Evolutionary conservation across 2,113 vertebrate species (phyloP).

Genomic region (Cariama cristata): DNA sequence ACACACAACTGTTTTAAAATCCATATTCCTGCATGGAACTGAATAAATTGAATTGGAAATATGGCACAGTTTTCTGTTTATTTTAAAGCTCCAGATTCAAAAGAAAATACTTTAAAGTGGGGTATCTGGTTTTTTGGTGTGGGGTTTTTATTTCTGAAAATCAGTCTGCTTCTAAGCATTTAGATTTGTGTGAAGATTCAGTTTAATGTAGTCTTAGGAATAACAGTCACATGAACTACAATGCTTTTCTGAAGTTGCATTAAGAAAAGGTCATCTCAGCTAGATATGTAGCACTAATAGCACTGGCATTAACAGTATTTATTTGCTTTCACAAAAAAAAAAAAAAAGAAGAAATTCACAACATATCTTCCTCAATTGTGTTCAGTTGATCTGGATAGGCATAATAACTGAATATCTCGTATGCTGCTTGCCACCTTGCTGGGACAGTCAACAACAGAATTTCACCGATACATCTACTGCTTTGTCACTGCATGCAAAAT

Average conservation of each 20-base stretch:
- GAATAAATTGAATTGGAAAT: neutral
- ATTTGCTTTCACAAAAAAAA: neutral
- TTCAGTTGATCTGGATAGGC: neutral
- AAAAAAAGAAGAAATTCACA: neutral
- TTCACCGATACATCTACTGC: neutral
- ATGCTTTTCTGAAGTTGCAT: neutral
- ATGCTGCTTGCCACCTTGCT: neutral
- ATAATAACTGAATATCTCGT: fast-evolving
- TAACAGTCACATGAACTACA: neutral
- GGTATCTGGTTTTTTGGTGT: neutral
- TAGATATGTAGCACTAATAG: neutral
- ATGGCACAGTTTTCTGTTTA: neutral
- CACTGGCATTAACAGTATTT: neutral
- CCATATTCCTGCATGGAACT: neutral
- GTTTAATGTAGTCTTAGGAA: neutral
- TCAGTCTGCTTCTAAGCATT: neutral
- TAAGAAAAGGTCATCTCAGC: neutral
- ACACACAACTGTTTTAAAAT: conserved; percentile 4
- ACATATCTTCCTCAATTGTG: neutral
- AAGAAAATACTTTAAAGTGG: neutral
- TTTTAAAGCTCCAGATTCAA: neutral
- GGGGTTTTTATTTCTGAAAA: neutral
- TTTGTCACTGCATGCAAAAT: neutral
- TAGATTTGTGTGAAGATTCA: neutral
- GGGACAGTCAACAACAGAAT: neutral